Conservation (phyloP, 2,888 invertebrate genomes). For the Drosophila suboccidentalis region DNA sequence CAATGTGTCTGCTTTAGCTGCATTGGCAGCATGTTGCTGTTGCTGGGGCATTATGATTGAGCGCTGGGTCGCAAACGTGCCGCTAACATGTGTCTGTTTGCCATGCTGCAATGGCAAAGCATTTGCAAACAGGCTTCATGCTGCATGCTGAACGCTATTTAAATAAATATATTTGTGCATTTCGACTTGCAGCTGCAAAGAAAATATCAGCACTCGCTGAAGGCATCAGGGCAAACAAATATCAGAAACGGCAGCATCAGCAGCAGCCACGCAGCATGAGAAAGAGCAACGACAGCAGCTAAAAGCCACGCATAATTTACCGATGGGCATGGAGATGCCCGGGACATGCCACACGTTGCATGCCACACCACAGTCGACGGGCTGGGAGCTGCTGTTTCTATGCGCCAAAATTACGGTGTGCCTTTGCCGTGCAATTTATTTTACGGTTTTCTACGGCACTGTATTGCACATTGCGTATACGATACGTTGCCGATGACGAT, state of each 20-base stretch:
- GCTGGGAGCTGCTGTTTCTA: conserved; percentile 33
- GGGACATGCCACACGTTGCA: conserved; percentile 8
- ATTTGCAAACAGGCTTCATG: conserved; percentile 51
- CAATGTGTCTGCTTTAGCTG: conserved; percentile 7
- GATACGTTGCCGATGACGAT: conserved; percentile 41
- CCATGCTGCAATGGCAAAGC: conserved; percentile 48
- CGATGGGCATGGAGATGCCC: conserved; percentile 37
- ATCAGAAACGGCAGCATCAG: conserved; percentile 18
- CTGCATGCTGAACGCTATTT: conserved; percentile 60
- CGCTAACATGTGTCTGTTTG: conserved; percentile 59
- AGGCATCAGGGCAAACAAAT: conserved; percentile 65
- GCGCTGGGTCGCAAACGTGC: conserved; percentile 52
- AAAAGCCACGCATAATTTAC: conserved; percentile 72
- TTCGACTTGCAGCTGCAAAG: conserved; percentile 30
- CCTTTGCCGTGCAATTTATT: conserved; percentile 69
- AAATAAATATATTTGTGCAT: conserved; percentile 65
- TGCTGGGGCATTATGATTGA: conserved; percentile 69
- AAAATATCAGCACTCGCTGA: conserved; percentile 50
- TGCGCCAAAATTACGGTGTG: conserved; percentile 60
- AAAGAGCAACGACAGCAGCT: conserved; percentile 45
- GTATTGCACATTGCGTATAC: conserved; percentile 68
- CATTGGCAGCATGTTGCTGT: conserved; percentile 31
- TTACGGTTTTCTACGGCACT: conserved; percentile 62
- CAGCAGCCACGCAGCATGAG: conserved; percentile 16
- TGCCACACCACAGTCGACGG: conserved; percentile 14